Base-by-base conservation (phyloP, 2,888 invertebrate genomes). In the Melanotus villosus region DNA sequence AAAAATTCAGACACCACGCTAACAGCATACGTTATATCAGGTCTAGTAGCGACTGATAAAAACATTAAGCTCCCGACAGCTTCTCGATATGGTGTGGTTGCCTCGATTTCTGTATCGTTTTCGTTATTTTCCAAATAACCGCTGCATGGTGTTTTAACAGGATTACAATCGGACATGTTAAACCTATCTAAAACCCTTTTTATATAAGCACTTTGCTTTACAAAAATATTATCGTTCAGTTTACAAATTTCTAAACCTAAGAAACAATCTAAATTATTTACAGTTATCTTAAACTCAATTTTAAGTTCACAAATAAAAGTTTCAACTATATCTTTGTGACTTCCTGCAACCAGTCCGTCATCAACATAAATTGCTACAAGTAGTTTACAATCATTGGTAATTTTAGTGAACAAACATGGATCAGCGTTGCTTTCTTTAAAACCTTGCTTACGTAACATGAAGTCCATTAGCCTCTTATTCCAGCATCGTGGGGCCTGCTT, bases 321-420 rank as follows among this genome's bases (percentile, higher is more conserved):
- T 0, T 75, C 32, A 14, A 75, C 65, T 23, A 45, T 41, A 2
- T 52, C 38, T 21, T 71, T 30, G 9, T 66, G 21, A 2, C 54
- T 71, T 3, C 74, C 50, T 5, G 71, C 73, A 3, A 79, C 70
- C 7, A 81, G 62, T 5, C 79, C 80, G 68, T 80, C 79, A 43
- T 81, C 81, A 6, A 81, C 78, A 58, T 79, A 78, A 0, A 81
- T 69, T 1, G 71, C 76, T 3, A 81, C 14, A 5, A 78, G 74
- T 10, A 80, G n/a, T 34, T 30, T 30, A 30, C 14, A 50, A 10
- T 54, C 41, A 14, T 57, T 58, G 14, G 36, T 66, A 19, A 26
- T 52, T 19, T 63, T 54, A 19, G 56, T 36, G 41, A 68, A 76
- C n/a, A 78, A 30, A 57, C 76, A 77, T 10, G 72, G 69, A 65